Conservation (phyloP, 2,797 vertebrate genomes). For the Poecilia velifera region DNA sequence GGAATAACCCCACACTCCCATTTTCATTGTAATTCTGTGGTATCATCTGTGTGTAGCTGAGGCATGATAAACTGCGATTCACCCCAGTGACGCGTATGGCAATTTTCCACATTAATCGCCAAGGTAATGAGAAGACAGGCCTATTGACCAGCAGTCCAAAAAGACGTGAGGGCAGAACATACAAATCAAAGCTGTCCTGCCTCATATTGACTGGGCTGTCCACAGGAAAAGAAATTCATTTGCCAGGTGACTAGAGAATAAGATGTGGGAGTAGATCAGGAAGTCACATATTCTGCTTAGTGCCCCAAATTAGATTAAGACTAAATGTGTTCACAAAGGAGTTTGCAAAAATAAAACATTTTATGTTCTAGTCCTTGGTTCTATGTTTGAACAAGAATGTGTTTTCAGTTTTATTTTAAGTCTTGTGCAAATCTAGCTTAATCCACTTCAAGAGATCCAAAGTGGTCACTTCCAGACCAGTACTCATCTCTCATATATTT, state of each 20-base stretch:
- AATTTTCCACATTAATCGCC: conserved; percentile 62
- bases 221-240: conserved; percentile 64
- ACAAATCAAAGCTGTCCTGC: conserved; percentile 73
- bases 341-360: neutral
- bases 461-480: conserved; percentile 2
- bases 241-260: conserved; percentile 36
- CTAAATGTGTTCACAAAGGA: conserved; percentile 28
- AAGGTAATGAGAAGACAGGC: conserved; percentile 68
- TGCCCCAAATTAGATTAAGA: neutral
- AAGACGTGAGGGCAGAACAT: conserved; percentile 64
- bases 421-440: conserved; percentile 11
- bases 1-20: neutral
- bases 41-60: conserved; percentile 14
- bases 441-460: neutral
- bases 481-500: neutral
- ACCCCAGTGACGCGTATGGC: conserved; percentile 54
- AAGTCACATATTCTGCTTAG: conserved; percentile 37
- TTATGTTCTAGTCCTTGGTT: neutral
- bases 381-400: neutral
- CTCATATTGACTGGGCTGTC: conserved; percentile 72
- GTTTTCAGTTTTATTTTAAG: neutral
- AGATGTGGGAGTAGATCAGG: conserved; percentile 26
- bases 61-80: conserved; percentile 34
- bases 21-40: conserved; percentile 1
- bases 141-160: conserved; percentile 71